Evolutionary conservation across 2,797 vertebrate species (phyloP).

Genomic region (Menidia menidia): DNA sequence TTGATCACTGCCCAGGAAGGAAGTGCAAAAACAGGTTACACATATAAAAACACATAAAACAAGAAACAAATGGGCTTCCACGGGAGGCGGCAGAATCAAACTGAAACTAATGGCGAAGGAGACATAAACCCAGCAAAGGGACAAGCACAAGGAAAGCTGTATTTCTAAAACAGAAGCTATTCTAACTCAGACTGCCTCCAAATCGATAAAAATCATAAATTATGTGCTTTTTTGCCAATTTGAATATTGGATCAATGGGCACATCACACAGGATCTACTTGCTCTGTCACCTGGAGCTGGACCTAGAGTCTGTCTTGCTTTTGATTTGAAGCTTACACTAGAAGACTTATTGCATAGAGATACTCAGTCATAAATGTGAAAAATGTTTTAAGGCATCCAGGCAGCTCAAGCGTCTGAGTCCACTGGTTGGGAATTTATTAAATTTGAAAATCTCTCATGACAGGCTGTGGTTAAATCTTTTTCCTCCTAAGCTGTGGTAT

Average conservation of each 20-base stretch:
- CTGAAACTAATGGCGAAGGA: no score
- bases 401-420: constrained; percentile 23
- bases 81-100: background rate
- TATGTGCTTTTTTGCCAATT: background rate
- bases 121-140: no score
- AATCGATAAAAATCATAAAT: constrained; percentile 15
- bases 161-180: background rate
- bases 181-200: background rate
- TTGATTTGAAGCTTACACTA: constrained; percentile 28
- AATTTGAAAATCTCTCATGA: constrained; percentile 31
- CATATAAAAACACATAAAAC: constrained; percentile 3
- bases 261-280: background rate
- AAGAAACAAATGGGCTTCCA: background rate
- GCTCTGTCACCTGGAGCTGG: background rate
- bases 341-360: constrained; percentile 32
- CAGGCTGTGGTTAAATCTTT: background rate
- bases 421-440: constrained; percentile 19
- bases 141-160: background rate
- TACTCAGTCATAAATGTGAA: constrained; percentile 45
- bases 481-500: background rate
- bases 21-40: constrained; percentile 1
- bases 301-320: constrained; percentile 13
- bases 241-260: constrained; percentile 1
- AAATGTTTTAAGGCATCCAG: constrained; percentile 26
- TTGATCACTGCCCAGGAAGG: constrained; percentile 2